Evolutionary conservation across 2,888 invertebrate genomes (phyloP).

Genomic region (Erynnis tages): DNA sequence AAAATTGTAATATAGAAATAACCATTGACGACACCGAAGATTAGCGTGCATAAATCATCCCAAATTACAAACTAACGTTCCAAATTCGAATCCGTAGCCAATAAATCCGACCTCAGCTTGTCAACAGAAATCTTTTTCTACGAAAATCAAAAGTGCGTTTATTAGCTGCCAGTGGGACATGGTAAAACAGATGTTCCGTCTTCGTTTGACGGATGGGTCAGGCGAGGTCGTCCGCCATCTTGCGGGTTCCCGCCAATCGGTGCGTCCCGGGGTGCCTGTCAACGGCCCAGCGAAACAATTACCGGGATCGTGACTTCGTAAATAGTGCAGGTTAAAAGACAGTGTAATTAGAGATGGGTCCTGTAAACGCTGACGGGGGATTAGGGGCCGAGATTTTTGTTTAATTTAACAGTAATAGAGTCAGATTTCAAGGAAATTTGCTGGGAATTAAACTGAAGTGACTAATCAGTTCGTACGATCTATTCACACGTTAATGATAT

Average conservation of each 20-base stretch:
- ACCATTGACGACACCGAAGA: constrained; percentile 29
- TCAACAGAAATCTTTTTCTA: constrained; percentile 37
- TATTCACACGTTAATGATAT: too few species aligned
- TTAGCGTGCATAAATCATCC: constrained; percentile 33
- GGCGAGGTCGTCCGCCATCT: constrained; percentile 73
- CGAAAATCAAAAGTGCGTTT: constrained; percentile 52
- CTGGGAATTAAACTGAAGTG: neutral
- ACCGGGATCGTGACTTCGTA: constrained; percentile 63
- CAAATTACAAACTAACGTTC: constrained; percentile 35
- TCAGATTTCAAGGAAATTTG: neutral
- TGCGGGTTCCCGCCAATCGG: constrained; percentile 68
- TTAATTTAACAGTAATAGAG: neutral
- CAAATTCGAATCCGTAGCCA: constrained; percentile 36
- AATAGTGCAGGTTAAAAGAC: constrained; percentile 53
- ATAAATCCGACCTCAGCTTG: constrained; percentile 37
- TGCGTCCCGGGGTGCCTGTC: constrained; percentile 65
- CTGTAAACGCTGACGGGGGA: constrained; percentile 24
- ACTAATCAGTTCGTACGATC: neutral
- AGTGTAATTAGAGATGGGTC: constrained; percentile 57
- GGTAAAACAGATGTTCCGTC: constrained; percentile 78
- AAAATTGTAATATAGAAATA: constrained; percentile 29
- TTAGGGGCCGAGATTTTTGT: constrained; percentile 20
- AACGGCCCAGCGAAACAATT: constrained; percentile 69
- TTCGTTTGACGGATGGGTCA: constrained; percentile 76
- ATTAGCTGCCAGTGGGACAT: constrained; percentile 71